These are phyloP conservation scores for Nomada fucata DNA, from an alignment of 2,888 invertebrate genomes.

Conservation along the genomic window DNA sequence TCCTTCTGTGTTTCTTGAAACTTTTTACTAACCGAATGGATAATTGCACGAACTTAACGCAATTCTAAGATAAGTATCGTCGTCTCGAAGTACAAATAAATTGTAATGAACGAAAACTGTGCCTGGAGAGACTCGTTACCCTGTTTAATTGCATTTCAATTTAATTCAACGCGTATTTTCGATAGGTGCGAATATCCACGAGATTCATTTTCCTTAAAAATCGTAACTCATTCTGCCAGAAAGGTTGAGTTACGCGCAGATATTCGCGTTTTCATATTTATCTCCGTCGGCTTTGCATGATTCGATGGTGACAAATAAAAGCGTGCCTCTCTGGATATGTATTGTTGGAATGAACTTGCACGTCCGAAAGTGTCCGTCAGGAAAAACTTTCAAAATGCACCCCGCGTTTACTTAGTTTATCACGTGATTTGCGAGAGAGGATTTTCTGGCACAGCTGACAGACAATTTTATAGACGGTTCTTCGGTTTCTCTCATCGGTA, in stretches of 20 bases:
- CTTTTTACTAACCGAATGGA: too few species aligned
- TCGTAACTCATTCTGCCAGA: neutral
- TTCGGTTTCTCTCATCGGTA: constrained; percentile 14
- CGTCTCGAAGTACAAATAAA: too few species aligned
- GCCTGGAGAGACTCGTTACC: neutral
- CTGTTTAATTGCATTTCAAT: neutral
- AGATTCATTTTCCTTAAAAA: neutral
- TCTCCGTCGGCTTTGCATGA: constrained; percentile 27
- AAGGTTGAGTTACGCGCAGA: neutral
- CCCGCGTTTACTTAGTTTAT: constrained; percentile 30
- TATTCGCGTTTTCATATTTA: constrained; percentile 5
- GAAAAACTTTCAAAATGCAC: constrained; percentile 34
- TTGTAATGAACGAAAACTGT: neutral
- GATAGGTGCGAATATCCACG: neutral
- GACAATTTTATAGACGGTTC: constrained; percentile 45
- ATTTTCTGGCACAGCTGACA: constrained; percentile 33
- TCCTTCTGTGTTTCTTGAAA: too few species aligned
- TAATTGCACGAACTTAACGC: too few species aligned
- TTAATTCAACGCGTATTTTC: neutral
- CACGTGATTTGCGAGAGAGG: constrained; percentile 36
- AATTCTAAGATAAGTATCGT: too few species aligned
- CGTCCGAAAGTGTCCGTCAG: constrained; percentile 1
- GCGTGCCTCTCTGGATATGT: constrained; percentile 14
- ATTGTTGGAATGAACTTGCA: constrained; percentile 16
- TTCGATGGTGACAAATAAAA: constrained; percentile 40